These are phyloP conservation scores for Agrochola litura DNA, from an alignment of 2,888 invertebrate species.

Conservation along the genomic window DNA sequence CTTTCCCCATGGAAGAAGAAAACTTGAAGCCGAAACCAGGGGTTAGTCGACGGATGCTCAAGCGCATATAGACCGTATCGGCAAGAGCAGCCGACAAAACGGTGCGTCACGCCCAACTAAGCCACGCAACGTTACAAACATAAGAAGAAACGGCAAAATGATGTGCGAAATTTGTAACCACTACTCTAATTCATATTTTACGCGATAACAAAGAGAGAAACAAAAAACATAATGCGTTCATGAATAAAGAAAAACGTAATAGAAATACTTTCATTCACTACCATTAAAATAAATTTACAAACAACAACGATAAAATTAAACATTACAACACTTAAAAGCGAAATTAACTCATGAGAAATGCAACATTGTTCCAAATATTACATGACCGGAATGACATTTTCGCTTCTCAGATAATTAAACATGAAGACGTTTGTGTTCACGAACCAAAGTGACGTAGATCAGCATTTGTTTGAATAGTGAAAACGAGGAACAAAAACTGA, in stretches of 20 bases:
- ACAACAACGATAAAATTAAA: constrained; percentile 63
- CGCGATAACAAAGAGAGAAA: constrained; percentile 59
- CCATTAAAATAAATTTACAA: constrained; percentile 63
- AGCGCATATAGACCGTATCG: constrained; percentile 88
- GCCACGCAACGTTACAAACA: constrained; percentile 82
- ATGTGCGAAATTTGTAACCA: constrained; percentile 76
- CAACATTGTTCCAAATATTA: constrained; percentile 63
- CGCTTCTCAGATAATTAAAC: constrained; percentile 73
- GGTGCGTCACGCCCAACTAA: constrained; percentile 86
- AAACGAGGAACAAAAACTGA: constrained; percentile 82
- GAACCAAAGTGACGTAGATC: constrained; percentile 68
- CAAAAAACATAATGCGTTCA: constrained; percentile 50
- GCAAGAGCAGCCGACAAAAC: constrained; percentile 86
- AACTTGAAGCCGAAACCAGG: constrained; percentile 80
- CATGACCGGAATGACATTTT: constrained; percentile 64
- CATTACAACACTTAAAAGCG: constrained; percentile 65
- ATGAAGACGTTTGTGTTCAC: constrained; percentile 67
- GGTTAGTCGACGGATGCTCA: constrained; percentile 83
- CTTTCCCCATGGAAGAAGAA: constrained; percentile 72
- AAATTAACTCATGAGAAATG: constrained; percentile 67
- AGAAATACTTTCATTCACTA: constrained; percentile 68
- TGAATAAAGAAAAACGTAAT: constrained; percentile 58
- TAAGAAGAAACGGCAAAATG: constrained; percentile 75
- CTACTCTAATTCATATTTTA: constrained; percentile 64
- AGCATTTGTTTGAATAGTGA: constrained; percentile 83